phyloP scores from a whole-genome alignment of 2,113 vertebrate genomes.

The Melanostigma gelatinosum region DNA sequence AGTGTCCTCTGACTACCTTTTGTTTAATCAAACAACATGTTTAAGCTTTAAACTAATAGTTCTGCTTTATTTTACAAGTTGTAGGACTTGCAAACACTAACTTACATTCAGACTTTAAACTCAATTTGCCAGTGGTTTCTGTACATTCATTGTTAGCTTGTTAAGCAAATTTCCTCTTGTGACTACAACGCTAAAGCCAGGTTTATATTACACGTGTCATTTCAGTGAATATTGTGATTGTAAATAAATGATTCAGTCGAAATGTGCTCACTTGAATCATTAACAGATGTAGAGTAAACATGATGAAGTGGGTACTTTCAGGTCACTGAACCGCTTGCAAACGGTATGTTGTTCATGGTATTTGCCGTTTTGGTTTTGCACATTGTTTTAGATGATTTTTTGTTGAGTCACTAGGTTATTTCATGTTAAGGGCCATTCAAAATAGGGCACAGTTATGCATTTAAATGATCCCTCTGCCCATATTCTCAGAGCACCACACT shows the following conservation, averaged over 20 bases:
- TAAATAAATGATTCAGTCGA: background rate
- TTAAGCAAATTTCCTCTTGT: background rate
- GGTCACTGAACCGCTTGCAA: background rate
- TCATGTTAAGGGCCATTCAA: background rate
- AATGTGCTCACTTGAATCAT: background rate
- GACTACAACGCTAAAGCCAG: background rate
- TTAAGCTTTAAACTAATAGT: background rate
- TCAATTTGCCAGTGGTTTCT: background rate
- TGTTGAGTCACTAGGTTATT: background rate
- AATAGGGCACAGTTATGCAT: background rate
- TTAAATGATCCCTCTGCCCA: background rate
- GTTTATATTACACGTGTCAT: background rate
- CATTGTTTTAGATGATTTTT: background rate
- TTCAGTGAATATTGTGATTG: background rate
- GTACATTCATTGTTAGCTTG: background rate
- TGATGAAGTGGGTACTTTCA: background rate
- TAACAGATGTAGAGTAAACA: background rate
- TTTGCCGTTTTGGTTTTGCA: background rate
- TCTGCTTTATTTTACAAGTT: background rate
- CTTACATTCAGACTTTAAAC: background rate
- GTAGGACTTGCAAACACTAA: background rate
- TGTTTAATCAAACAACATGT: background rate
- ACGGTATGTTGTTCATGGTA: background rate
- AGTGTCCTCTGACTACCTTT: background rate
- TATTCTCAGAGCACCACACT: background rate